Evolutionary conservation across 2,113 vertebrate species (phyloP).

Genomic region (Pangasianodon gigas): DNA sequence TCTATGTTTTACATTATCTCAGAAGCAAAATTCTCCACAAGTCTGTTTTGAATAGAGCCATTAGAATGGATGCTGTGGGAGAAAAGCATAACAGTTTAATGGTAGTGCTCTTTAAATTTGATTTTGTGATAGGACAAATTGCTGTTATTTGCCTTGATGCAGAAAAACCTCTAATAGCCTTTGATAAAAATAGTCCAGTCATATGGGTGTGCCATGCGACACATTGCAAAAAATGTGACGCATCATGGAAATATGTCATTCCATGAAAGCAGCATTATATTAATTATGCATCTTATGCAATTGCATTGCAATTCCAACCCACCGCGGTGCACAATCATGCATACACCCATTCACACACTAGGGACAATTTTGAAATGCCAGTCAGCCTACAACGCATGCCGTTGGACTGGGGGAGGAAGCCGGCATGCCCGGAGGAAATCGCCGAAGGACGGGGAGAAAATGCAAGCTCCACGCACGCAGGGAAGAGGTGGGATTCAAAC

Average conservation of each 20-base stretch:
- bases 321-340: no score
- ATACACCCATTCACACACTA: no score
- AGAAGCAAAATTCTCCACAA: slow-evolving; percentile 4
- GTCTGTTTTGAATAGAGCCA: slow-evolving; percentile 9
- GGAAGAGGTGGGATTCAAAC: no score
- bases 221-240: neutral
- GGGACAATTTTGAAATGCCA: no score
- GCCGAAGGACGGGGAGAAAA: no score
- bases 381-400: no score
- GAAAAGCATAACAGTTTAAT: neutral
- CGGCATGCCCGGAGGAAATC: no score
- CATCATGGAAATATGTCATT: neutral
- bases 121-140: slow-evolving; percentile 8
- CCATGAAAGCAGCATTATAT: neutral
- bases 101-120: neutral
- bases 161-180: neutral
- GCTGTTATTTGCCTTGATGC: neutral
- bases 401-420: no score
- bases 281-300: neutral
- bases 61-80: slow-evolving; percentile 3
- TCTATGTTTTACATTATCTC: neutral
- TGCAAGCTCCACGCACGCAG: no score
- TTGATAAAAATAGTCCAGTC: neutral
- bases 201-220: neutral
- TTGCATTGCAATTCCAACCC: neutral